A percentile compares a stretch with the other conserved stretches of the same genome.
phyloP scores from a whole-genome alignment of 2,797 vertebrate species.

The Dendrocincla tyrannina region DNA sequence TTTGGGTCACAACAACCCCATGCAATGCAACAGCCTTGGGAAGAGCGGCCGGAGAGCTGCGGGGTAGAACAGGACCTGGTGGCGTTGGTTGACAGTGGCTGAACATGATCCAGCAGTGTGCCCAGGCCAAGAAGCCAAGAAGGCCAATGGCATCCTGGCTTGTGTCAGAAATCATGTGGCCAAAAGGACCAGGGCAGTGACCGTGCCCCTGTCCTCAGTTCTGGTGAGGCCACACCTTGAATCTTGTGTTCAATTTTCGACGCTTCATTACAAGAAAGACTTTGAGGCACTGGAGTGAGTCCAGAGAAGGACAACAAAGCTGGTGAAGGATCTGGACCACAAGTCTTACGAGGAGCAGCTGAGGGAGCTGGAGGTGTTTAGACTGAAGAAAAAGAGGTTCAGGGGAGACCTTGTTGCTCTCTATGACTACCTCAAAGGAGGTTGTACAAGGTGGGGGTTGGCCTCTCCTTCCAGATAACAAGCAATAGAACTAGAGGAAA shows the following conservation, averaged over 20 bases:
- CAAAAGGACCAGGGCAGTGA: background rate
- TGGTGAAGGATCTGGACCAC: background rate
- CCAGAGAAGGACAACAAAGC: background rate
- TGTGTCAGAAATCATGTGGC: background rate
- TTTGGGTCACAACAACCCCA: background rate
- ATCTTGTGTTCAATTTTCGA: background rate
- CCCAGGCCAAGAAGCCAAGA: background rate
- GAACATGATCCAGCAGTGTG: background rate
- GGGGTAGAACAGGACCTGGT: background rate
- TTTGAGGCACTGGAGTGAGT: background rate
- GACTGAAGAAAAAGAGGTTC: background rate
- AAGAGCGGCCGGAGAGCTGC: background rate
- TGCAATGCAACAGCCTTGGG: background rate
- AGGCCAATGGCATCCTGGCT: background rate
- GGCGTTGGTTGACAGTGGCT: background rate
- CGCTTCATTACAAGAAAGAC: background rate
- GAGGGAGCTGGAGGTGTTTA: background rate
- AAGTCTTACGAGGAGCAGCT: background rate
- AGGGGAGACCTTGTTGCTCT: background rate
- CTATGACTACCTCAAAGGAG: background rate
- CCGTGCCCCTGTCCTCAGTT: background rate
- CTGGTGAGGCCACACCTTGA: background rate
- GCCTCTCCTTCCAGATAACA: background rate
- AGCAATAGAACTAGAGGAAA: background rate
- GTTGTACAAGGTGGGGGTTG: accelerated